Evolutionary conservation across 2,113 vertebrate genomes (phyloP).

Genomic region (Donacobius atricapilla): DNA sequence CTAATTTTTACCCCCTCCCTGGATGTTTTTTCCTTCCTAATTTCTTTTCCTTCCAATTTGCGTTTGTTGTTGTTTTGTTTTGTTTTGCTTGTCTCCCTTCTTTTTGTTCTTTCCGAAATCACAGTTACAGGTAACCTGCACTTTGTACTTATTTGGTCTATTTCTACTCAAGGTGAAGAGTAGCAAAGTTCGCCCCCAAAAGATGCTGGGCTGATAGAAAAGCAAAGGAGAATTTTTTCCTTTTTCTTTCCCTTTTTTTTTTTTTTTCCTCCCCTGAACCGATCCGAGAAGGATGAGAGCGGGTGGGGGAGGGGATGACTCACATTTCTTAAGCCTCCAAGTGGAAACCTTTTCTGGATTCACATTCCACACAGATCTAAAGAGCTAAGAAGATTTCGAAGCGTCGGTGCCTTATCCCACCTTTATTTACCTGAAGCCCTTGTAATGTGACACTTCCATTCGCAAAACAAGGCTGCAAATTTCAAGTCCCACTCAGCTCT

Average conservation of each 20-base stretch:
- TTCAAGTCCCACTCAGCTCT: background rate
- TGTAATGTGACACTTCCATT: conserved; percentile 45
- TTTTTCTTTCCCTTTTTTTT: background rate
- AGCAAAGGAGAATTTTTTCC: background rate
- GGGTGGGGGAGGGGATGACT: background rate
- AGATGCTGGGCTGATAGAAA: background rate
- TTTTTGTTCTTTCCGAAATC: background rate
- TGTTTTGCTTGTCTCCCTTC: too few species aligned
- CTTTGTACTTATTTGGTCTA: background rate
- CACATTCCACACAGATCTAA: conserved; percentile 31
- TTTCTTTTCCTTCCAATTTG: background rate
- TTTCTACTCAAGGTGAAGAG: background rate
- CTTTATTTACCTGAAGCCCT: conserved; percentile 61
- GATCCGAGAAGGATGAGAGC: background rate
- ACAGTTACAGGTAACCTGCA: background rate
- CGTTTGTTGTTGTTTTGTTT: background rate
- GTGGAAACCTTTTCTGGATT: conserved; percentile 4
- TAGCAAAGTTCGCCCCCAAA: background rate
- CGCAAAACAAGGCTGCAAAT: background rate
- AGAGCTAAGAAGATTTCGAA: conserved; percentile 52
- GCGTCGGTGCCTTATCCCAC: conserved; percentile 29
- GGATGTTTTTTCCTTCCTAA: background rate
- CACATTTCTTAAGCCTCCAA: conserved; percentile 1
- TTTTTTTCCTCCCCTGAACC: background rate
- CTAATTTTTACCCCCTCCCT: background rate